phyloP scores from a whole-genome alignment of 2,888 invertebrate species.

The Dynastes tityus region DNA sequence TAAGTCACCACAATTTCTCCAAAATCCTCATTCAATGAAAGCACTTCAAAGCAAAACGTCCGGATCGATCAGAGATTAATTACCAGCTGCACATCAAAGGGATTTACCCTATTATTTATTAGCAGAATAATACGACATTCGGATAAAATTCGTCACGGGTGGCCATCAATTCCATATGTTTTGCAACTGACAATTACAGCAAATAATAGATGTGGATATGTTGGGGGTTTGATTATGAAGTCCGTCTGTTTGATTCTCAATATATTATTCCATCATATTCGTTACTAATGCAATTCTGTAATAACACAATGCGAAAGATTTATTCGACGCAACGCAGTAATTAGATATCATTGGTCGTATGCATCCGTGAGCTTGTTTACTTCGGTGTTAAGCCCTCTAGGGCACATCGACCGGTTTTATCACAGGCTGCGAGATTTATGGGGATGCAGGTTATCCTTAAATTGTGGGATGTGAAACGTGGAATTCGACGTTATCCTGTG shows the following conservation, averaged over 20 bases:
- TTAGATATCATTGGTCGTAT: not conserved
- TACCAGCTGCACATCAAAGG: not conserved
- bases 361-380: not conserved
- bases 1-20: too few species aligned
- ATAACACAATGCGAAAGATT: not conserved
- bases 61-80: not conserved
- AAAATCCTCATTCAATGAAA: not conserved
- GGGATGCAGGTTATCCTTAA: not conserved
- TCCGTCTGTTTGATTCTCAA: too few species aligned
- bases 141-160: not conserved
- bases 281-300: too few species aligned
- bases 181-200: not conserved
- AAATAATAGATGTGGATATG: not conserved
- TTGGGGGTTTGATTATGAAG: too few species aligned
- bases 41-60: not conserved
- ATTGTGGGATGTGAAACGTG: not conserved
- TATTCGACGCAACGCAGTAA: not conserved
- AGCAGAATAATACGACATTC: not conserved
- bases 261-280: too few species aligned
- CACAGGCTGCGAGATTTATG: not conserved
- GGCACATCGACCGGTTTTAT: not conserved
- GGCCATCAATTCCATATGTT: not conserved
- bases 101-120: not conserved
- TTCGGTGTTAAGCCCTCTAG: not conserved
- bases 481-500: not conserved